phyloP scores from a whole-genome alignment of 2,113 vertebrate genomes.

The Syrmaticus mikado region DNA sequence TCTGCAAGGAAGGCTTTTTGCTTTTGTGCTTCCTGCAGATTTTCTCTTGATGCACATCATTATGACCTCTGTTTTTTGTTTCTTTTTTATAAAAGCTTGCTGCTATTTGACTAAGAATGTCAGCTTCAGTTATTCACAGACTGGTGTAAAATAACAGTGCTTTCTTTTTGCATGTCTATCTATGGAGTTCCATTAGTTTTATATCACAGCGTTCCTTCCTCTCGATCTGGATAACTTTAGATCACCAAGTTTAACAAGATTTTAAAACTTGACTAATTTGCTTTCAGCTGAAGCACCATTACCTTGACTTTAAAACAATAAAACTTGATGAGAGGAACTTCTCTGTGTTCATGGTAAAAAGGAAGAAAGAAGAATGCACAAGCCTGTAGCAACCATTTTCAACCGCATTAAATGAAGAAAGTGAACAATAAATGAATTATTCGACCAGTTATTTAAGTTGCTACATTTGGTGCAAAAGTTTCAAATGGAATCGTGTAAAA shows the following conservation, averaged over 20 bases:
- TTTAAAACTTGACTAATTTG: not conserved
- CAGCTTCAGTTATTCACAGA: not conserved
- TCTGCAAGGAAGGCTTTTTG: not conserved
- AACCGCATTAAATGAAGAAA: not conserved
- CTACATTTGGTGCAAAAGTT: not conserved
- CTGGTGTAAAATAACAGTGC: not conserved
- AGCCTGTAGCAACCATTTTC: not conserved
- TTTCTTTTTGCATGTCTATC: not conserved
- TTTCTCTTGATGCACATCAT: not conserved
- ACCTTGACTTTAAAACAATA: not conserved
- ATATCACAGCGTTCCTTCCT: not conserved
- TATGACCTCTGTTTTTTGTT: not conserved
- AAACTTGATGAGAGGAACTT: not conserved
- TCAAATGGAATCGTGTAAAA: not conserved
- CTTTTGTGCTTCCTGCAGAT: not conserved
- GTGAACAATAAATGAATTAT: not conserved
- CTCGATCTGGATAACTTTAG: not conserved
- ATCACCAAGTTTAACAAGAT: not conserved
- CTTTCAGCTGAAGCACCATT: not conserved
- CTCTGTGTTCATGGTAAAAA: not conserved
- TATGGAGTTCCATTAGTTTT: not conserved
- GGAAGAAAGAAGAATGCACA: not conserved
- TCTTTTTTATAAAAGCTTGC: not conserved
- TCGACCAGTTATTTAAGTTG: not conserved
- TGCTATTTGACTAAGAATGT: not conserved